Percentiles rank a stretch among this genome's conserved stretches.
Conservation (phyloP, 1,140 invertebrate genomes). For the Euura saliciscinereae region DNA sequence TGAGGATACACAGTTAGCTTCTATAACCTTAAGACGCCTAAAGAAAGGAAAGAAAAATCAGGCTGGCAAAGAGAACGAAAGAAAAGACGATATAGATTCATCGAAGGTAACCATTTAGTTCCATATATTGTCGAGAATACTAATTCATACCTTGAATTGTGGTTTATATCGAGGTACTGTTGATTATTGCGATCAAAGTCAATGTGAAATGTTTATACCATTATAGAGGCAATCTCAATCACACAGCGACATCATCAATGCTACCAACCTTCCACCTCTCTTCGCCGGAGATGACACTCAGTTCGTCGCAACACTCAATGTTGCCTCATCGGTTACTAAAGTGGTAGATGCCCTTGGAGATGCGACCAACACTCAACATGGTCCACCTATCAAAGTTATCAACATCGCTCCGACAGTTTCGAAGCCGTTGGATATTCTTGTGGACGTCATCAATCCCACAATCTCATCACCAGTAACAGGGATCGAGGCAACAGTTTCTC, state of each 20-base stretch:
- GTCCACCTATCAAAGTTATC: too few relatives aligned
- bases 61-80: neutral
- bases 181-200: too few relatives aligned
- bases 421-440: too few relatives aligned
- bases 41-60: neutral
- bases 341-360: neutral
- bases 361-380: neutral
- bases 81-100: neutral
- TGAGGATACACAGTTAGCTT: neutral
- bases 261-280: neutral
- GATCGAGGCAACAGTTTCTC: neutral
- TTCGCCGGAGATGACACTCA: neutral
- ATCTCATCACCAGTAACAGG: too few relatives aligned
- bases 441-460: too few relatives aligned
- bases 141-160: too few relatives aligned
- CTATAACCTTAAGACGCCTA: neutral
- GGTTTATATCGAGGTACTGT: too few relatives aligned
- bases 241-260: neutral
- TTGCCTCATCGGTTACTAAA: neutral
- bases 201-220: too few relatives aligned
- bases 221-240: neutral
- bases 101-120: neutral
- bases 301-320: neutral
- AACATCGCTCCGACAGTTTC: too few relatives aligned
- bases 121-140: neutral